phyloP scores from a whole-genome alignment of 2,888 invertebrate genomes.

The Eretmocerus hayati region DNA sequence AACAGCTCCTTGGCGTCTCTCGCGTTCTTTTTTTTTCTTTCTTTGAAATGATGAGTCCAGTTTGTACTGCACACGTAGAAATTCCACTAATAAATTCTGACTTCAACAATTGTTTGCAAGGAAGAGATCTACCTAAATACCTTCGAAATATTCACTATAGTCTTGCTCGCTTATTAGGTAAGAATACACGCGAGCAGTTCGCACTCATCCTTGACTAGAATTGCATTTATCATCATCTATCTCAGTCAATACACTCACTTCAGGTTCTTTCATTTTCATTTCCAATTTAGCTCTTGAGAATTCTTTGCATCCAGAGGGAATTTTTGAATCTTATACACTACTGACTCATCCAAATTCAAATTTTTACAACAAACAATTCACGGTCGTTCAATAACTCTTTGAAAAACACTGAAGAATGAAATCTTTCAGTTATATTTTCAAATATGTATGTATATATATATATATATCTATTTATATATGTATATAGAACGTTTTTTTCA shows the following conservation, averaged over 20 bases:
- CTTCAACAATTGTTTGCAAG: conserved; percentile 21
- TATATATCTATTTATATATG: too few species aligned
- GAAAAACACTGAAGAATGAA: conserved; percentile 6
- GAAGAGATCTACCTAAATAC: conserved; percentile 23
- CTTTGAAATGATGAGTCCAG: conserved; percentile 21
- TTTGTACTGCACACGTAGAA: conserved; percentile 21
- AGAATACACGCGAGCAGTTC: conserved; percentile 24
- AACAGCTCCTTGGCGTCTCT: conserved; percentile 8
- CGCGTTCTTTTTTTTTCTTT: conserved; percentile 3
- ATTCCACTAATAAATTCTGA: conserved; percentile 22
- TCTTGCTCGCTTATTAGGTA: conserved; percentile 20
- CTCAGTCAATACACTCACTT: conserved; percentile 1
- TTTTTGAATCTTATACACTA: conserved; percentile 3
- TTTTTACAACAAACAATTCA: conserved; percentile 16
- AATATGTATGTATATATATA: too few species aligned
- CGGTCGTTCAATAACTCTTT: conserved; percentile 9
- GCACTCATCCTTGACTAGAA: conserved; percentile 40
- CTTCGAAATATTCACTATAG: conserved; percentile 24
- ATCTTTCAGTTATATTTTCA: too few species aligned
- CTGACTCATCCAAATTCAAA: conserved; percentile 6
- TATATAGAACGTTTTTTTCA: background rate
- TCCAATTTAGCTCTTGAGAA: background rate
- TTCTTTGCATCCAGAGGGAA: conserved; percentile 6
- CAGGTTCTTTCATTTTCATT: too few species aligned
- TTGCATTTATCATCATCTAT: conserved; percentile 36